Evolutionary conservation across 2,888 invertebrate genomes (phyloP).

Genomic region (Siphlonurus alternatus): DNA sequence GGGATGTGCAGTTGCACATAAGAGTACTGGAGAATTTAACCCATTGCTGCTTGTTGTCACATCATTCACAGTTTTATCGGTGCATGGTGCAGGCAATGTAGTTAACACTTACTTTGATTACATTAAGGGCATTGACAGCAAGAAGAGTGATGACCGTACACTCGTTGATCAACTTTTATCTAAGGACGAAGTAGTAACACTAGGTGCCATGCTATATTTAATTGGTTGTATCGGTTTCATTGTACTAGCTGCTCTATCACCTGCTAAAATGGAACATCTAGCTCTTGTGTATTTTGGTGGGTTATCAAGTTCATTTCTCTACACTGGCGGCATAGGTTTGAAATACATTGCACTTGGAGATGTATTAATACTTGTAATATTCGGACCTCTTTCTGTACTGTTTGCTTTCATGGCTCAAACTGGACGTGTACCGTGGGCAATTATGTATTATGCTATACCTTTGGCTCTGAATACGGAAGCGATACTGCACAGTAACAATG

Average conservation of each 20-base stretch:
- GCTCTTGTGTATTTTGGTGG: slow-evolving; percentile 92
- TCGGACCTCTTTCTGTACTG: slow-evolving; percentile 85
- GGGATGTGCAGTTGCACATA: slow-evolving; percentile 78
- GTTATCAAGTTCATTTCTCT: slow-evolving; percentile 85
- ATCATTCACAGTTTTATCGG: slow-evolving; percentile 70
- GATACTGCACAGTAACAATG: slow-evolving; percentile 89
- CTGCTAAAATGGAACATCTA: slow-evolving; percentile 86
- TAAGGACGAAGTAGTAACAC: slow-evolving; percentile 66
- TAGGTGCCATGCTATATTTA: slow-evolving; percentile 76
- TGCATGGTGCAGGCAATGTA: slow-evolving; percentile 91
- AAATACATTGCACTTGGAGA: slow-evolving; percentile 93
- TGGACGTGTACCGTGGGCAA: slow-evolving; percentile 76
- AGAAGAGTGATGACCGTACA: slow-evolving; percentile 85
- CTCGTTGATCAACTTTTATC: slow-evolving; percentile 82
- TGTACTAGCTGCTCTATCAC: slow-evolving; percentile 56
- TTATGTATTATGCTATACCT: slow-evolving; percentile 85
- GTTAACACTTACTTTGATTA: slow-evolving; percentile 95
- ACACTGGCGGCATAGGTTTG: slow-evolving; percentile 88
- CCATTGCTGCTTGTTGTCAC: slow-evolving; percentile 64
- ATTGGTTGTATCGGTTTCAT: slow-evolving; percentile 75
- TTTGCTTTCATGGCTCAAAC: slow-evolving; percentile 90
- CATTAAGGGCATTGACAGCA: slow-evolving; percentile 71
- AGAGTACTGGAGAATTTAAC: slow-evolving; percentile 50
- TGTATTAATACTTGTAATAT: slow-evolving; percentile 76
- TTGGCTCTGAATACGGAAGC: slow-evolving; percentile 88